phyloP scores from a whole-genome alignment of 1,140 invertebrate species.

The Drosophila nigromelanica region DNA sequence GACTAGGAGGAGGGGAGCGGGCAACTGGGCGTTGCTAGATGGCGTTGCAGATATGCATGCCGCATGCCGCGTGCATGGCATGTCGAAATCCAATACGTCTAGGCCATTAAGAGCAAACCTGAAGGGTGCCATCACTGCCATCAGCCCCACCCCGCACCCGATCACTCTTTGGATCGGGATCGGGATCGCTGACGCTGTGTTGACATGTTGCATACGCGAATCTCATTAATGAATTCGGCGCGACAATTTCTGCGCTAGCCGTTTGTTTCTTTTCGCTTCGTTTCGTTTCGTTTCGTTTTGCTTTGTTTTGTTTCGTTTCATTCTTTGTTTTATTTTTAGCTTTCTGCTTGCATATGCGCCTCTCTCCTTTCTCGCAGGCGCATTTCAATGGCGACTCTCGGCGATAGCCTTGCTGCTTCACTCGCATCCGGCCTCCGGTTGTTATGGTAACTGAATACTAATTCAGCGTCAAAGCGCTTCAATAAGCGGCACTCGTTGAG shows the following conservation, averaged over 20 bases:
- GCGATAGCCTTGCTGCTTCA: slow-evolving; percentile 6
- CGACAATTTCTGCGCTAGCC: slow-evolving; percentile 59
- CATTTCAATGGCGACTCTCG: slow-evolving; percentile 16
- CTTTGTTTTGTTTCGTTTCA: slow-evolving; percentile 29
- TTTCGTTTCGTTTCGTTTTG: not conserved
- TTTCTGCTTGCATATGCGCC: slow-evolving; percentile 30
- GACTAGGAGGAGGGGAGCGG: not conserved
- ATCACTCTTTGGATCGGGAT: too few relatives aligned
- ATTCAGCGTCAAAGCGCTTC: slow-evolving; percentile 56
- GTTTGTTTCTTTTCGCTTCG: slow-evolving; percentile 23
- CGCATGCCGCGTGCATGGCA: slow-evolving; percentile 74
- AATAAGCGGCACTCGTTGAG: slow-evolving; percentile 62
- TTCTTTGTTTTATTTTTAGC: slow-evolving; percentile 65
- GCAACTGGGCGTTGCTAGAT: slow-evolving; percentile 42
- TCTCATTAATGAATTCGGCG: slow-evolving; percentile 76
- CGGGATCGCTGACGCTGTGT: slow-evolving; percentile 19
- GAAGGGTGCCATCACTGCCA: slow-evolving; percentile 29
- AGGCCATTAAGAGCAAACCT: slow-evolving; percentile 50
- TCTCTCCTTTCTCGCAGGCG: slow-evolving; percentile 28
- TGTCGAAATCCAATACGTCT: slow-evolving; percentile 77
- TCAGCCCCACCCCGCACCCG: not conserved
- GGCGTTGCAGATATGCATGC: slow-evolving; percentile 77
- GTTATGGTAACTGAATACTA: slow-evolving; percentile 79
- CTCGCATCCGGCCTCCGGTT: slow-evolving; percentile 43
- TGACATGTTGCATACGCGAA: slow-evolving; percentile 68